Percentiles rank a stretch among this genome's conserved stretches.
phyloP scores from a whole-genome alignment of 2,888 invertebrate species.

The Allacma fusca region DNA sequence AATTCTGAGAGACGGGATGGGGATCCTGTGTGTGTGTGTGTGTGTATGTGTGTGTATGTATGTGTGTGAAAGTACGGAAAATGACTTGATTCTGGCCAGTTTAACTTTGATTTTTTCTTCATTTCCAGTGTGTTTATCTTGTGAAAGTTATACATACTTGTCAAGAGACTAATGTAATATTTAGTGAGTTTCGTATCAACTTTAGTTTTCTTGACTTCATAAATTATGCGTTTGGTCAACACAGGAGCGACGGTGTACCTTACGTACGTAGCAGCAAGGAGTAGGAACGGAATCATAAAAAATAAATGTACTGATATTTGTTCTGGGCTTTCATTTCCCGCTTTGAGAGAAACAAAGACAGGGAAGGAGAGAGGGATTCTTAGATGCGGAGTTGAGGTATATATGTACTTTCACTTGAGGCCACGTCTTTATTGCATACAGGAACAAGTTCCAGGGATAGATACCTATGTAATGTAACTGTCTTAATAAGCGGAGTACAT shows the following conservation, averaged over 20 bases:
- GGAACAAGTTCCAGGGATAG: no score
- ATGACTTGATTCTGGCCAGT: background rate
- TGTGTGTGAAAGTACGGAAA: background rate
- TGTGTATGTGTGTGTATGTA: background rate
- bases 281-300: constrained; percentile 23
- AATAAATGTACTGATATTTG: constrained; percentile 38
- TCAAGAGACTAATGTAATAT: constrained; percentile 17
- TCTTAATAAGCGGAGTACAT: no score
- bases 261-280: no score
- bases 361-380: background rate
- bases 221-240: constrained; percentile 39
- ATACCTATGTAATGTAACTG: no score
- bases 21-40: no score
- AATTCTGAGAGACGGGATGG: no score
- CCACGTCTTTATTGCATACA: no score
- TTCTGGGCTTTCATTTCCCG: constrained; percentile 27
- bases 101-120: constrained; percentile 4
- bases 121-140: background rate
- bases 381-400: background rate
- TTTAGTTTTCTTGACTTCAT: constrained; percentile 29
- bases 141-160: background rate
- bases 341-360: constrained; percentile 17
- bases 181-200: background rate
- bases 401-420: no score
- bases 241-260: no score